Evolutionary conservation across 2,797 vertebrate species (phyloP), one percentile per base, ranked within the genome.

Genomic region (Remorina albescens): DNA sequence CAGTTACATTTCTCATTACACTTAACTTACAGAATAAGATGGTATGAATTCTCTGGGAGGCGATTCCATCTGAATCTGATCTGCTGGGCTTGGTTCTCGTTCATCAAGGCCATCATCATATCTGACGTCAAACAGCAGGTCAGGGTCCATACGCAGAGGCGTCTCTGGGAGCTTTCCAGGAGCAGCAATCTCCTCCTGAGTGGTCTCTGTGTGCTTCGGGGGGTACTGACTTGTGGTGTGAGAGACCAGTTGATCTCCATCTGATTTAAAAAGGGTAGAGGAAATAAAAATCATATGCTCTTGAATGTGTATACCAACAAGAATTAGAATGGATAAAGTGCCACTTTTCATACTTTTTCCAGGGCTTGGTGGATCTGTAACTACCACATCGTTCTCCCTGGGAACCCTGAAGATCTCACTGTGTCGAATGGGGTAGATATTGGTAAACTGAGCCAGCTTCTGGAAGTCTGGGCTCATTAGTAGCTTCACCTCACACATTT

Each of bases 141-240:
- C 82, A 0, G 96, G 95, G 4, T 97, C 96, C 93, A 93, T 94
- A 66, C 97, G 94, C 62, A 98, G 95, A 8, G 98, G 98, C 0
- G 97, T 98, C 90, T 99, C 97, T 0, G 97, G 97, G 74, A 99
- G 94, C 79, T 98, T 98, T 36, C 97, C 98, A 6, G 97, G 96
- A 51, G 96, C 91, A 0, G 95, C 94, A 0, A 94, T 92, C 89
- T 98, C 97, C 64, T 98, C 96, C 75, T 96, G 88, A 1, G 97
- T 98, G 60, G 97, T 98, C 74, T 97, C 96, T 4, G 92, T 93
- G 64, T 96, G 95, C 80, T 90, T 92, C 53, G 95, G 79, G 7
- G 95, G 95, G 77, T 97, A 97, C 85, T 96, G 96, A 84, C 96
- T 97, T 58, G 97, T 98, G 74, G 97, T 98, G 77, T 99, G 96